Evolutionary conservation across 30 jellyfish, hydroid and myxozoan species (phyloP).

Genomic region (Chironex yamaguchii): DNA sequence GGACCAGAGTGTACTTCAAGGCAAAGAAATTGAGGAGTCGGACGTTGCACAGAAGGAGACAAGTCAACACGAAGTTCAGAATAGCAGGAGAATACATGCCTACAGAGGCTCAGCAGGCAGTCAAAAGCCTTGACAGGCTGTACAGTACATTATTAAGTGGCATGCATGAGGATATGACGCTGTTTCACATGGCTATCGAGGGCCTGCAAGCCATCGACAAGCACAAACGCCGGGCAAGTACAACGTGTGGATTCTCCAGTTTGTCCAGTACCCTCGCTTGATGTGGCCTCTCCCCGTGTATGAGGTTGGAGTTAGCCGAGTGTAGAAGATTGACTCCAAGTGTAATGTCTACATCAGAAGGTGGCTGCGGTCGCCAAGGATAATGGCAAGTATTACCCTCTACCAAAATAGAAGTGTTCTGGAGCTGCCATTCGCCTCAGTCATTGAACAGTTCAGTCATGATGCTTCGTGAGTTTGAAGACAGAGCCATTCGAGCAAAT

Average conservation of each 20-base stretch:
- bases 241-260: slow-evolving; percentile 2
- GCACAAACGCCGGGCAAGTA: slow-evolving; percentile 12
- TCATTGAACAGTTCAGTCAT: too few relatives aligned
- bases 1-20: neutral
- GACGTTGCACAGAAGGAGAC: neutral
- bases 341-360: too few relatives aligned
- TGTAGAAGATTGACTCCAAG: too few relatives aligned
- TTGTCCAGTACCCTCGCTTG: neutral
- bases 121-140: neutral
- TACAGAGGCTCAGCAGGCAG: neutral
- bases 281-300: too few relatives aligned
- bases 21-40: neutral
- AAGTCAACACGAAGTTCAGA: neutral
- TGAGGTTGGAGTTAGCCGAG: too few relatives aligned
- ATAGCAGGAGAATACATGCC: neutral
- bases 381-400: too few relatives aligned
- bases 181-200: slow-evolving; percentile 3
- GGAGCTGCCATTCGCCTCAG: too few relatives aligned
- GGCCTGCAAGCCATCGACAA: slow-evolving; percentile 34
- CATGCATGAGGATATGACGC: neutral
- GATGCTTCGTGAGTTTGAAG: too few relatives aligned
- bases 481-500: too few relatives aligned
- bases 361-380: too few relatives aligned
- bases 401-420: too few relatives aligned
- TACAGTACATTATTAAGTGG: neutral